phyloP scores from a whole-genome alignment of 1,140 invertebrate genomes.

The Tetramorium alpestre region DNA sequence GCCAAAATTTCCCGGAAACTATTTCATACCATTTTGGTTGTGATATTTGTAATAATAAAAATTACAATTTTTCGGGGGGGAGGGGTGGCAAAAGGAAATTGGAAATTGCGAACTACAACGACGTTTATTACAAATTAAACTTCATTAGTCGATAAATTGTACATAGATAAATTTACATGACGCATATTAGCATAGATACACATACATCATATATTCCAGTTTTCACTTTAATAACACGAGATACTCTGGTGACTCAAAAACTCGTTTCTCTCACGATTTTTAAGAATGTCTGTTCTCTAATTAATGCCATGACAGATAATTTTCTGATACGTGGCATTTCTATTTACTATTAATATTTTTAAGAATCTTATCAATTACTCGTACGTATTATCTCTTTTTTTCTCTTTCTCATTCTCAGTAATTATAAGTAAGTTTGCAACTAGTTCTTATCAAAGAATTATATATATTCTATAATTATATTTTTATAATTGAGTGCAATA shows the following conservation, averaged over 20 bases:
- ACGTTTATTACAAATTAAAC: not conserved
- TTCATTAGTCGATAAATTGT: not conserved
- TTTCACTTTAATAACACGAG: constrained; percentile 15
- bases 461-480: not conserved
- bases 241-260: not conserved
- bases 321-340: not conserved
- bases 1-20: not conserved
- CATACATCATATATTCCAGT: not conserved
- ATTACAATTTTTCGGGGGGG: not conserved
- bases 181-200: not conserved
- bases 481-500: not conserved
- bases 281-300: not conserved
- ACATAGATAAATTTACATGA: not conserved
- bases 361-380: not conserved
- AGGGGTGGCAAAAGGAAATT: not conserved
- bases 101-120: not conserved
- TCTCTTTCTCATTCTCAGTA: not conserved
- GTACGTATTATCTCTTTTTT: not conserved
- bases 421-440: not conserved
- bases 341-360: not conserved
- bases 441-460: not conserved
- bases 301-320: not conserved
- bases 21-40: not conserved
- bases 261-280: not conserved
- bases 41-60: not conserved